Evolutionary conservation across 2,797 vertebrate species (phyloP), one percentile per base, ranked within the genome.

Genomic region (Borostomias antarcticus): DNA sequence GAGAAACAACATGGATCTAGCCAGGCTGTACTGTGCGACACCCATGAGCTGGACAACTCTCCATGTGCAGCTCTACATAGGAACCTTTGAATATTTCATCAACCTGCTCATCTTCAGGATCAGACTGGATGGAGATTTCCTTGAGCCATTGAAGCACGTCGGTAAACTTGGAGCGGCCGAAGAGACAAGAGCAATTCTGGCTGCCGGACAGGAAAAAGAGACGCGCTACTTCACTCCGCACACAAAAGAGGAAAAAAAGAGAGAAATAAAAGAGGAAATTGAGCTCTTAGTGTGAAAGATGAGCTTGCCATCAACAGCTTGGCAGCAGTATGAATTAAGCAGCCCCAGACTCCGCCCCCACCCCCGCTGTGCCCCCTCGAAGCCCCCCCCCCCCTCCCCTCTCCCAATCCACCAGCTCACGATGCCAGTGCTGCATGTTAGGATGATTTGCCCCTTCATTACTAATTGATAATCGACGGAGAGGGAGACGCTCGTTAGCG

Each of bases 381-480:
- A n/a, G n/a, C 53, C 21, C 61, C 54, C 54, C n/a, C 51, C 33
- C 30, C 33, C 58, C 40, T 50, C 33, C 7, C 43, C 33, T 21
- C 67, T 57, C 37, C 50, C 68, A n/a, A 51, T 78, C 77, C 62
- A 57, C 58, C 64, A 4, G 68, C 74, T 66, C 69, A 62, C 67
- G 37, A 62, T 25, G 69, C 77, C 69, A 63, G 26, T 78, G 80
- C 70, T 82, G 68, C 70, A 77, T 66, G 68, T 86, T 82, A 78
- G 76, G 80, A 83, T 88, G 88, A 89, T 89, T 87, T 86, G 82
- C 82, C 75, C 80, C 87, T 86, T 90, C 86, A 86, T 89, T 87
- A 88, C 80, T 89, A 88, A 90, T 88, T 86, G 86, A 89, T 89
- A 85, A 85, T 86, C 68, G 61, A 70, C 25, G 52, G 75, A 84